Base-by-base conservation (phyloP, 2,113 vertebrate genomes). In the Sinocyclocheilus maitianheensis region DNA sequence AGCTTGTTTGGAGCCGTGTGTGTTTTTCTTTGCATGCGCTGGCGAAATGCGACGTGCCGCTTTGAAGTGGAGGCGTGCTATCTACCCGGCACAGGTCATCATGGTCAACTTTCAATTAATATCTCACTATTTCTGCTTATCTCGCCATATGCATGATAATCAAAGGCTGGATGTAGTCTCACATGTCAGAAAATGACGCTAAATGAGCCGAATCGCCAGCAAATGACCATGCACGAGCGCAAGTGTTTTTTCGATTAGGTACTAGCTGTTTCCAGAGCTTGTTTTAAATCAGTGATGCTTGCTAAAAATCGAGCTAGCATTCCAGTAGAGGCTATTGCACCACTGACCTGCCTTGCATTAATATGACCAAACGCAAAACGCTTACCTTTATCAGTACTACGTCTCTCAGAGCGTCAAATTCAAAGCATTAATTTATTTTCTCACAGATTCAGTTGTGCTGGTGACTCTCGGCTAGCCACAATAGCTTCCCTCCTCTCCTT, bases 401-500 rank as follows among this genome's bases (percentile, higher is more conserved):
- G 26, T 76, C 75, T 77, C 80, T 46, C 51, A 55, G 43, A 60
- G 40, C 40, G 77, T 77, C 67, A 81, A 84, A 62, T 81, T 84
- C 82, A 84, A 77, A 84, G 69, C 85, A 89, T 82, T 77, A 72
- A 81, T 84, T 48, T 84, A 75, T 76, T 43, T 74, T 26, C 55
- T 22, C 48, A 34, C 14, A 30, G 69, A 74, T 84, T 72, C 69
- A 43, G 37, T 74, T 40, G 48, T 84, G 82, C 82, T 84, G 69
- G 79, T 55, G 84, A 71, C 79, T 85, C 4, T 58, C 85, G 74
- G 85, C 67, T 89, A 82, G 71, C 71, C 83, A 72, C 82, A 84
- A 89, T 84, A 79, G 40, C 81, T 78, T 76, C n/a, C 71, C 85
- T 81, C 76, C 85, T 83, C 71, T 87, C 88, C 83, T 85, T 91